Conservation (phyloP, 2,888 invertebrate genomes). For the Melangyna quadrimaculata region DNA sequence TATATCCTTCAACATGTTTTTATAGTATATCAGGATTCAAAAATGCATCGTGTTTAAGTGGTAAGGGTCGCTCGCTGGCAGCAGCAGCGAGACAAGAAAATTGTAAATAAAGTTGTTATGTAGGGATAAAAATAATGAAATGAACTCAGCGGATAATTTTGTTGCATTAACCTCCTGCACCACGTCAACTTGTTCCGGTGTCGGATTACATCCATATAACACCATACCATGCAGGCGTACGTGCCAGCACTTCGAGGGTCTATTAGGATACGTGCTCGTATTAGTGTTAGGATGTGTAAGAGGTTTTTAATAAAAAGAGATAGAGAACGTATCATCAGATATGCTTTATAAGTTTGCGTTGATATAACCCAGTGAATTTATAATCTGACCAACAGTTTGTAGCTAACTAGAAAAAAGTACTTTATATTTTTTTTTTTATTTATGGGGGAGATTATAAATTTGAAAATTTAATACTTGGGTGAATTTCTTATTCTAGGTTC, state of each 20-base stretch:
- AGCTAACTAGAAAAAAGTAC: too few species aligned
- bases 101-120: slow-evolving; percentile 28
- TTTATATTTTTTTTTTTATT: background rate
- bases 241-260: slow-evolving; percentile 55
- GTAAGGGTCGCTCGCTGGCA: background rate
- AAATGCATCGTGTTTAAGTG: slow-evolving; percentile 23
- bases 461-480: too few species aligned
- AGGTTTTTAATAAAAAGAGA: background rate
- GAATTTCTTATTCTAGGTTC: too few species aligned
- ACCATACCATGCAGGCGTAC: slow-evolving; percentile 65
- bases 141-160: slow-evolving; percentile 61
- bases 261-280: slow-evolving; percentile 5
- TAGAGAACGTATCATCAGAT: background rate
- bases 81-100: slow-evolving; percentile 34
- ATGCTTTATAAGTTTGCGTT: slow-evolving; percentile 1
- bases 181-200: slow-evolving; percentile 73
- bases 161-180: slow-evolving; percentile 72
- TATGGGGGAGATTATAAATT: background rate
- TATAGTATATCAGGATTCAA: slow-evolving; percentile 5
- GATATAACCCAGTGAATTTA: background rate
- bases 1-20: background rate
- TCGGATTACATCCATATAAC: slow-evolving; percentile 65
- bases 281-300: background rate
- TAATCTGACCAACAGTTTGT: background rate
- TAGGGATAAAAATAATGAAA: slow-evolving; percentile 11